phyloP scores from a whole-genome alignment of 1,140 invertebrate genomes.

The Ostrea denselamellosa region DNA sequence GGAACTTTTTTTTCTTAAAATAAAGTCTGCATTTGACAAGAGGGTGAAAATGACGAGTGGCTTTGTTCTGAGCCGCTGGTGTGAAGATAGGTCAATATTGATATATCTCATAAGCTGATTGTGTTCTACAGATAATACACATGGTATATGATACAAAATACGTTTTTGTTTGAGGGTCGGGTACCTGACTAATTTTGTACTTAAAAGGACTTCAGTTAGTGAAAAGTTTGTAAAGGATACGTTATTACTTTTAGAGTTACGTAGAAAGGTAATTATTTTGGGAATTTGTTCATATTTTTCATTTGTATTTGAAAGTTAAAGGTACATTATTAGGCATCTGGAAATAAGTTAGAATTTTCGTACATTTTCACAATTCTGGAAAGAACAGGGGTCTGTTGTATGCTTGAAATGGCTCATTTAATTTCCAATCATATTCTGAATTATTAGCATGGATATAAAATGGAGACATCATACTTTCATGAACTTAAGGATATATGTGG shows the following conservation, averaged over 20 bases:
- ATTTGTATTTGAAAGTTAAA: too few relatives aligned
- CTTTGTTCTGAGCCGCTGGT: background rate
- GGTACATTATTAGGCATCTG: too few relatives aligned
- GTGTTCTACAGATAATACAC: constrained; percentile 7
- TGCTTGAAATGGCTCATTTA: too few relatives aligned
- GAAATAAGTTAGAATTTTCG: too few relatives aligned
- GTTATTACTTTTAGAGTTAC: background rate
- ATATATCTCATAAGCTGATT: constrained; percentile 26
- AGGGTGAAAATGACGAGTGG: background rate
- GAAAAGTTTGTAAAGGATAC: constrained; percentile 9
- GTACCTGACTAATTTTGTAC: constrained; percentile 18
- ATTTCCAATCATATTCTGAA: too few relatives aligned
- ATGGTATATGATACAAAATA: constrained; percentile 5
- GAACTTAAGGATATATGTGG: too few relatives aligned
- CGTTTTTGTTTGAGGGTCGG: background rate
- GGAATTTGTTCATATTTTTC: background rate
- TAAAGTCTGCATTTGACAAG: constrained; percentile 4
- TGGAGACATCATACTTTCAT: too few relatives aligned
- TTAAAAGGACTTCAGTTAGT: background rate
- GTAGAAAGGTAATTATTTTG: constrained; percentile 29
- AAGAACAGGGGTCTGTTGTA: too few relatives aligned
- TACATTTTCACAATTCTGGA: too few relatives aligned
- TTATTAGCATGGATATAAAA: too few relatives aligned
- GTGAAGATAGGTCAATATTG: constrained; percentile 32
- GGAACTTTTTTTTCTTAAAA: background rate